Percentiles rank a stretch among this genome's conserved stretches.
These are phyloP conservation scores for Formicarius rufipectus DNA, from an alignment of 2,113 vertebrate species.

Conservation along the genomic window DNA sequence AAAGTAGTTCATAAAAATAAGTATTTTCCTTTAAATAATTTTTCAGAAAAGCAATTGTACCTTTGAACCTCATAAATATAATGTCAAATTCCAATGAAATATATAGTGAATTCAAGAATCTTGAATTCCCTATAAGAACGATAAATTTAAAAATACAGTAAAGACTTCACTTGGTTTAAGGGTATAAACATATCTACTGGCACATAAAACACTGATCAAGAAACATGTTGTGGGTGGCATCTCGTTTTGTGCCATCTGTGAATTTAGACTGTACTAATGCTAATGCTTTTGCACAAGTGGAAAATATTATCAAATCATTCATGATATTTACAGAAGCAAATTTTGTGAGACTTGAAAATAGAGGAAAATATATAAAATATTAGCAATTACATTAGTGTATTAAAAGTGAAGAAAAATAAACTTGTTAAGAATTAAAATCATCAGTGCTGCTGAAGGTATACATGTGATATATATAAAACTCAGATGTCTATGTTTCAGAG, in stretches of 20 bases:
- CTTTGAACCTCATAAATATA: neutral
- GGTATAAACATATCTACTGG: neutral
- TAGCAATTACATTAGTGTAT: neutral
- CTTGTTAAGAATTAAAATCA: neutral
- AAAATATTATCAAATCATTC: neutral
- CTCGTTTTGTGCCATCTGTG: neutral
- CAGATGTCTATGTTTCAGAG: neutral
- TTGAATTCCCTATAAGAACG: neutral
- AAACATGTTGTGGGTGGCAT: neutral
- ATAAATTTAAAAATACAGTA: neutral
- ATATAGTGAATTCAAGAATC: too few relatives aligned
- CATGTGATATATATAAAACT: neutral
- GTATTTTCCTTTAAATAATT: neutral
- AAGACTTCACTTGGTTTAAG: neutral
- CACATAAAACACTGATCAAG: neutral
- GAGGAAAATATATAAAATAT: neutral
- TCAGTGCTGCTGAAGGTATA: neutral
- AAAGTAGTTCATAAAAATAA: conserved; percentile 1
- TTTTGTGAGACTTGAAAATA: neutral
- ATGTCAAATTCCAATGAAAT: neutral
- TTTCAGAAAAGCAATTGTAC: neutral
- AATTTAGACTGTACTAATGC: neutral
- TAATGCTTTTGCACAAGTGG: neutral
- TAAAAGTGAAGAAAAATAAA: neutral
- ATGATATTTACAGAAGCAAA: neutral